A percentile compares a stretch with the other conserved stretches of the same genome.
Conservation (phyloP, 2,888 invertebrate species). For the Amphiduros pacificus region DNA sequence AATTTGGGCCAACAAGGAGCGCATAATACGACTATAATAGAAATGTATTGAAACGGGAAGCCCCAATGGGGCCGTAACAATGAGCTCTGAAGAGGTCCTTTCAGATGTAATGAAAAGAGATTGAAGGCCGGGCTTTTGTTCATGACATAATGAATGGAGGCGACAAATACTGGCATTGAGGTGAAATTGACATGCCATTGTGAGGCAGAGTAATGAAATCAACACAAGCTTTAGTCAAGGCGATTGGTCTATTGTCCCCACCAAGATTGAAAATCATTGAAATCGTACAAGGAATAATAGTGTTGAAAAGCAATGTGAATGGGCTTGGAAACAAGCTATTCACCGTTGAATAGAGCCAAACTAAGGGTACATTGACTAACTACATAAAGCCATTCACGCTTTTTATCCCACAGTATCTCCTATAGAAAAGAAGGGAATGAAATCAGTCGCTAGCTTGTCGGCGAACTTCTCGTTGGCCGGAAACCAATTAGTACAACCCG, state of each 20-base stretch:
- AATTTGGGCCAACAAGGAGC: conserved; percentile 17
- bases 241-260: conserved; percentile 50
- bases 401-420: too few relatives aligned
- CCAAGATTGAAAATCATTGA: conserved; percentile 56
- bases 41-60: conserved; percentile 26
- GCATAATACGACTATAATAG: conserved; percentile 20
- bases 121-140: conserved; percentile 35
- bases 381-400: conserved; percentile 20
- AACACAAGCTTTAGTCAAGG: conserved; percentile 45
- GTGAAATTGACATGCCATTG: conserved; percentile 46
- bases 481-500: too few relatives aligned
- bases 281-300: conserved; percentile 17
- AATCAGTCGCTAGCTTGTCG: too few relatives aligned
- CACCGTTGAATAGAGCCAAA: conserved; percentile 17
- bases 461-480: too few relatives aligned
- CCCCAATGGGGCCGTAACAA: conserved; percentile 38
- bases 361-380: conserved; percentile 21
- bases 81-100: conserved; percentile 35
- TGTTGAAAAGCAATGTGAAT: conserved; percentile 15
- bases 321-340: conserved; percentile 17
- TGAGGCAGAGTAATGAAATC: conserved; percentile 49
- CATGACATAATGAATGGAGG: conserved; percentile 45
- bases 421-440: too few relatives aligned
- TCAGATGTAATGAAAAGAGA: conserved; percentile 14
- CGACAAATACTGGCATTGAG: conserved; percentile 52